Conservation (phyloP, 2,797 vertebrate species). For the Gallinago stenura region DNA sequence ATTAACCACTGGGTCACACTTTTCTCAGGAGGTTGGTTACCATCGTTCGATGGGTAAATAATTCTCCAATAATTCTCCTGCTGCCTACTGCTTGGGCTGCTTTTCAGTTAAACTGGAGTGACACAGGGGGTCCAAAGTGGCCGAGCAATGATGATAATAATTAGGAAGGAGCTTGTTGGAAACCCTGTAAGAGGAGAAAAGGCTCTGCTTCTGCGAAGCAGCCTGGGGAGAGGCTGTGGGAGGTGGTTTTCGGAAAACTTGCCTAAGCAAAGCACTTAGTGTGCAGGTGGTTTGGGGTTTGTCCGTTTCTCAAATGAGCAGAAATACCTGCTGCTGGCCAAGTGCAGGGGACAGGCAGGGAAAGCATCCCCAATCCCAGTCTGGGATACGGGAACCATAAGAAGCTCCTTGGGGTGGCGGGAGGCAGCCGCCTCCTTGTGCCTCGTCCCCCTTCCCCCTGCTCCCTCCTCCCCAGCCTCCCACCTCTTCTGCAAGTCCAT, state of each 20-base stretch:
- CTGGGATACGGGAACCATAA: neutral
- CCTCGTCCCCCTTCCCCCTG: neutral
- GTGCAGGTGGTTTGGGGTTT: neutral
- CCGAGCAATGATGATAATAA: neutral
- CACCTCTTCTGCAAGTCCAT: slow-evolving; percentile 4
- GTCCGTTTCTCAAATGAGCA: rapidly evolving
- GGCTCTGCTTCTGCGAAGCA: neutral
- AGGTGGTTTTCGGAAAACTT: neutral
- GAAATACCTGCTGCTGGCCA: neutral
- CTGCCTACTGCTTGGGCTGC: neutral
- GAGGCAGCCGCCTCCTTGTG: neutral
- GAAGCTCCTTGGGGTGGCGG: neutral
- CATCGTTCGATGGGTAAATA: neutral
- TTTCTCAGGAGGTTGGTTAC: neutral
- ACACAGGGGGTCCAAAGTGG: neutral
- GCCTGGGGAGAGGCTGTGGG: neutral
- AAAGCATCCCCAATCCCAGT: neutral
- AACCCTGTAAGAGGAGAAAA: neutral
- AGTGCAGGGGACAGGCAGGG: neutral
- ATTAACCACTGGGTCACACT: neutral
- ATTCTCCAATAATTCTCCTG: neutral
- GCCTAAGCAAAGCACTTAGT: neutral
- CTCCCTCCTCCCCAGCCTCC: neutral
- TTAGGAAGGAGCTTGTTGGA: neutral
- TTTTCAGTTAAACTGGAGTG: neutral